Evolutionary conservation across 2,113 vertebrate species (phyloP).

Genomic region (Ciconia maguari): DNA sequence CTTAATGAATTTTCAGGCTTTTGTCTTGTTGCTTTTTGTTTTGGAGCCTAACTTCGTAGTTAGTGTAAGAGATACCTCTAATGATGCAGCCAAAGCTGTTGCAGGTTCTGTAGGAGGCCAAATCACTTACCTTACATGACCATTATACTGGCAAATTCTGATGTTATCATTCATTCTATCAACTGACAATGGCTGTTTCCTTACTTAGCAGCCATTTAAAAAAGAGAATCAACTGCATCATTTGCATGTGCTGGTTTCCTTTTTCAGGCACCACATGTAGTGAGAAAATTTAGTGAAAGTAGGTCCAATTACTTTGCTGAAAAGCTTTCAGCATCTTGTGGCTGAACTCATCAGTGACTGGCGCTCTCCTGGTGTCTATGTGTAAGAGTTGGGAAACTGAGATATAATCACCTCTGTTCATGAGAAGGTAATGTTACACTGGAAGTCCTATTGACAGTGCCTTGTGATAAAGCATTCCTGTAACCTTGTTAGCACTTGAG

Average conservation of each 20-base stretch:
- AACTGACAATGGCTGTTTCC: background rate
- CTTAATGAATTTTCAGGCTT: background rate
- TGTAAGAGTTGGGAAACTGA: background rate
- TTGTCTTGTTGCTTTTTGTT: background rate
- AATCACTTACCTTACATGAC: background rate
- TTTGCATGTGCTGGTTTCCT: background rate
- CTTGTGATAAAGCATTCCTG: background rate
- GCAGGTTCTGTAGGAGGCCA: background rate
- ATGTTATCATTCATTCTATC: background rate
- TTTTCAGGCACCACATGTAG: background rate
- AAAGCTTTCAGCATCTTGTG: background rate
- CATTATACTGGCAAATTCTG: background rate
- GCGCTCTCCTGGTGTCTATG: background rate
- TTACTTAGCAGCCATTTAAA: background rate
- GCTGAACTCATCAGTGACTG: background rate
- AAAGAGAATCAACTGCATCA: background rate
- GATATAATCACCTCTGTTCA: background rate
- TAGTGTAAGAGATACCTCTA: background rate
- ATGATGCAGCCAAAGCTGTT: background rate
- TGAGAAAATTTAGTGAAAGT: background rate
- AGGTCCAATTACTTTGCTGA: background rate
- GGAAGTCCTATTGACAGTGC: background rate
- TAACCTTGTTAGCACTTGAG: background rate
- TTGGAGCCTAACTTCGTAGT: background rate
- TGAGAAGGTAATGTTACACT: background rate